Base-by-base conservation (phyloP, 2,113 vertebrate species). In the Callithrix jacchus region DNA sequence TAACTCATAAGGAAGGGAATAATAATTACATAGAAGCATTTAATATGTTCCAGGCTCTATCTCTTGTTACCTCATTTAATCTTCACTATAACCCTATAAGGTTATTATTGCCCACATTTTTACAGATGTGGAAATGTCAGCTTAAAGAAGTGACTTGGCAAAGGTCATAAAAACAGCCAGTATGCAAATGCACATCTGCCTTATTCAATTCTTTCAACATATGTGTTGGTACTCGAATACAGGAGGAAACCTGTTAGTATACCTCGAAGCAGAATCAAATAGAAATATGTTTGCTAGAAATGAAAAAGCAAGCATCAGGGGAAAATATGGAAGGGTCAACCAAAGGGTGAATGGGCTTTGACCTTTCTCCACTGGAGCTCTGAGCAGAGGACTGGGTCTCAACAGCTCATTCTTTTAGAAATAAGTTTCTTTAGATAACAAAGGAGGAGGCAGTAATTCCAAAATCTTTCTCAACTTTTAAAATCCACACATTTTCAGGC, bases 11-110 rank as follows among this genome's bases (percentile, higher is more conserved):
- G 85, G 35, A 56, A 88, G 42, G 27, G 27, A 32, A 70, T 85
- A n/a, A 77, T 92, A 95, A 92, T 95, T 84, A 89, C 74, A 47
- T 47, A 77, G 68, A 68, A 89, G 5, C 35, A 76, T 56, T 76
- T 91, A 81, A 37, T 71, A 35, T 25, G n/a, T 61, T n/a, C 6
- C 17, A 76, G 37, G 20, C 23, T 42, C 40, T 88, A 42, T 76
- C 47, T 92, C 64, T 89, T 76, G 11, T 54, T 73, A 58, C 14
- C 81, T 76, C 13, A 23, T 64, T 21, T 47, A 5, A 47, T 37
- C 35, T 82, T 96, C 27, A n/a, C 17, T 83, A n/a, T 71, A 81
- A 58, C 52, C 40, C 21, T 56, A 4, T 58, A 42, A 66, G 35
- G 27, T 40, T 80, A 35, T 94, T 80, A 37, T 32, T 61, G 16